A percentile compares a stretch with the other conserved stretches of the same genome.
These are phyloP conservation scores for Bergia sp. DNA, from an alignment of 92 coral and sea anemone genomes.

Conservation along the genomic window DNA sequence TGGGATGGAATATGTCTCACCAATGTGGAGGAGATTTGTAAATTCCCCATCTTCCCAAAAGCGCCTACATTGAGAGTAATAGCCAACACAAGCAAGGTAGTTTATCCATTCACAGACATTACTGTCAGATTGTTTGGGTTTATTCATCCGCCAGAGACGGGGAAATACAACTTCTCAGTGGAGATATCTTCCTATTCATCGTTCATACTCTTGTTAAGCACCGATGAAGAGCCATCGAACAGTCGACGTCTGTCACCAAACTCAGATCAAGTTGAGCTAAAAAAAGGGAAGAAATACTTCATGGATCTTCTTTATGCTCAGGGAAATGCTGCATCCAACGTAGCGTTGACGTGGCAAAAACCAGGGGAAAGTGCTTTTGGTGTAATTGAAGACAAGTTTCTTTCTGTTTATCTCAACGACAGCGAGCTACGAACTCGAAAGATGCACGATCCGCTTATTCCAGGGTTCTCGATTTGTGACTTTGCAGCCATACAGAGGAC, in stretches of 20 bases:
- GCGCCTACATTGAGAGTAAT: conserved; percentile 26
- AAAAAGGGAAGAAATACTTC: conserved; percentile 26
- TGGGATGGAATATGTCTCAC: conserved; percentile 11
- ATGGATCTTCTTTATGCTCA: not conserved
- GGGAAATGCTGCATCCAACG: conserved; percentile 37
- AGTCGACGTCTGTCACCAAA: conserved; percentile 3
- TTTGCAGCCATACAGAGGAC: not conserved
- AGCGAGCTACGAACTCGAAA: not conserved
- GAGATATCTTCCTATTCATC: conserved; percentile 12
- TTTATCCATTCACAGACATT: conserved; percentile 8
- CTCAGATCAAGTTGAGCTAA: not conserved
- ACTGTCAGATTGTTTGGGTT: conserved; percentile 50
- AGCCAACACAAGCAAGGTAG: not conserved
- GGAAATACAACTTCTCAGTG: conserved; percentile 41
- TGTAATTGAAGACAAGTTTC: not conserved
- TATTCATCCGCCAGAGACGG: conserved; percentile 41
- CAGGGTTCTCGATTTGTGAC: not conserved
- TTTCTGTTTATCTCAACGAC: conserved; percentile 15
- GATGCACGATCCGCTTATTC: conserved; percentile 11
- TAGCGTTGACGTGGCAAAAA: conserved; percentile 29
- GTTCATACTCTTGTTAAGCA: conserved; percentile 12
- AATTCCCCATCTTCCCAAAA: conserved; percentile 26
- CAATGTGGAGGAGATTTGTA: not conserved
- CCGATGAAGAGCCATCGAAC: conserved; percentile 20
- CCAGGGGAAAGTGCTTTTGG: conserved; percentile 1